Evolutionary conservation across 2,797 vertebrate genomes (phyloP).

Genomic region (Mionectes olivaceus): DNA sequence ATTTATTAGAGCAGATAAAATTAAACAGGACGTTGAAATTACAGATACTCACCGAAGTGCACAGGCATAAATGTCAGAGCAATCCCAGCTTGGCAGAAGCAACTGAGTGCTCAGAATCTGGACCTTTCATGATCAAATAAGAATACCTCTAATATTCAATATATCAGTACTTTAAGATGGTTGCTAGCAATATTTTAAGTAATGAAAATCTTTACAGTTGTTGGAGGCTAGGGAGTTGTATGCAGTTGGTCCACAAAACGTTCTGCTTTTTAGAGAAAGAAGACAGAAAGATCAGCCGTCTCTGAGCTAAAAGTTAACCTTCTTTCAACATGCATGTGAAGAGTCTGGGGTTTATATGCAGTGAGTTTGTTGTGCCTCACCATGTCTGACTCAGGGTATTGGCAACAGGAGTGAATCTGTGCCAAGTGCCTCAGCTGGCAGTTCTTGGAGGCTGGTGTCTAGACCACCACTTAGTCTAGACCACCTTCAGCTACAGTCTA

Average conservation of each 20-base stretch:
- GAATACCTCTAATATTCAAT: neutral
- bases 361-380: neutral
- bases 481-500: neutral
- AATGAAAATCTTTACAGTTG: slow-evolving; percentile 20
- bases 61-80: neutral
- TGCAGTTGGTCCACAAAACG: neutral
- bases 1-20: neutral
- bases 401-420: neutral
- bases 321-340: slow-evolving; percentile 17
- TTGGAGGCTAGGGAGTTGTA: slow-evolving; percentile 19
- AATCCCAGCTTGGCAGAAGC: neutral
- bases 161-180: slow-evolving; percentile 6
- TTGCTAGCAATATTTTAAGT: slow-evolving; percentile 33
- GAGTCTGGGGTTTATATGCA: neutral
- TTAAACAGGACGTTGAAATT: neutral
- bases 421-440: neutral
- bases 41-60: neutral
- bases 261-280: neutral
- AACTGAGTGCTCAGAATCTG: neutral
- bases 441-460: neutral
- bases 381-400: neutral
- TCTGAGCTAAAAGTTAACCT: slow-evolving; percentile 35
- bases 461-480: neutral
- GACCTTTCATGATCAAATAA: neutral
- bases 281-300: slow-evolving; percentile 1